These are phyloP conservation scores for Xiphophorus hellerii DNA, from an alignment of 2,113 vertebrate species.

Conservation along the genomic window DNA sequence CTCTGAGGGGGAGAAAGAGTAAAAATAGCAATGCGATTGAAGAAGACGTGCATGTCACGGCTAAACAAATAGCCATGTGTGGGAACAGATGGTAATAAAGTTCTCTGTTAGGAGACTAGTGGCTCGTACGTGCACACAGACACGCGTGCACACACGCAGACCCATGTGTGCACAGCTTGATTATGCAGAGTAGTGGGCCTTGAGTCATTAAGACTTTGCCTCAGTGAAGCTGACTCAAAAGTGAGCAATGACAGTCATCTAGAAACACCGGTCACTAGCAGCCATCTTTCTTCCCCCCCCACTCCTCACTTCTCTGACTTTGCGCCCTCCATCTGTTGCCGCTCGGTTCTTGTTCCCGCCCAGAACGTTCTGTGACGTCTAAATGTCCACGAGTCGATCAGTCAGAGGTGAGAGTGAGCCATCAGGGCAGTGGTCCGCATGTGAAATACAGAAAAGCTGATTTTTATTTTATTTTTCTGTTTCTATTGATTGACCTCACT, in stretches of 20 bases:
- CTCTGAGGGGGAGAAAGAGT: slow-evolving; percentile 39
- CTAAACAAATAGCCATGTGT: slow-evolving; percentile 80
- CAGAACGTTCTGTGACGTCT: slow-evolving; percentile 27
- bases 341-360: slow-evolving; percentile 44
- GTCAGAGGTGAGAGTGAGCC: neutral
- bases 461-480: too few relatives aligned
- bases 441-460: neutral
- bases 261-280: slow-evolving; percentile 61
- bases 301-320: slow-evolving; percentile 34
- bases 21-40: slow-evolving; percentile 64
- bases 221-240: slow-evolving; percentile 67
- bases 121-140: slow-evolving; percentile 36
- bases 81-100: slow-evolving; percentile 80
- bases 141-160: slow-evolving; percentile 34
- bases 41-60: slow-evolving; percentile 69
- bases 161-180: slow-evolving; percentile 59
- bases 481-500: too few relatives aligned
- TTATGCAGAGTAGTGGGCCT: slow-evolving; percentile 59
- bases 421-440: neutral
- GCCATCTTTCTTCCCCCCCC: slow-evolving; percentile 47
- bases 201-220: slow-evolving; percentile 71
- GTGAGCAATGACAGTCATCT: slow-evolving; percentile 61
- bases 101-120: slow-evolving; percentile 70
- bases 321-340: slow-evolving; percentile 68
- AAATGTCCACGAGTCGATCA: neutral